phyloP scores from a whole-genome alignment of 2,113 vertebrate species.

The Scytalopus superciliaris region DNA sequence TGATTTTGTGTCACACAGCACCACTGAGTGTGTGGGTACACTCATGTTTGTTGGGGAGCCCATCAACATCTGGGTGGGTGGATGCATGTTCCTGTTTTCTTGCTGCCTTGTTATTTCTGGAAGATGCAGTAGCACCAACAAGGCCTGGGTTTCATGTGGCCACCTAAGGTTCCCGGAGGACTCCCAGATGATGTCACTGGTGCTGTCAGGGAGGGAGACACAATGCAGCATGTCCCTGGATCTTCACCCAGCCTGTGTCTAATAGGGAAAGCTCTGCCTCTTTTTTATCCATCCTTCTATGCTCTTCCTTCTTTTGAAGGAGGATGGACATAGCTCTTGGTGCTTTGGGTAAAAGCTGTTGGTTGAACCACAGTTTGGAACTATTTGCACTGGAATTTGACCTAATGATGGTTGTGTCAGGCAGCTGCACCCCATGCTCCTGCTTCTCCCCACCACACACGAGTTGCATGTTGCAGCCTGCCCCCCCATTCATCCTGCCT shows the following conservation, averaged over 20 bases:
- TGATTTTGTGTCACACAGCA: not conserved
- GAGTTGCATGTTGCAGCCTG: not conserved
- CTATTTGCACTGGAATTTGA: not conserved
- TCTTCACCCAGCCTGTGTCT: not conserved
- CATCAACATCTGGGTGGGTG: no score
- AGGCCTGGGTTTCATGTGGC: not conserved
- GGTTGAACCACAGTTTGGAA: not conserved
- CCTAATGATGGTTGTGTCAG: not conserved
- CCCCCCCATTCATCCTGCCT: not conserved
- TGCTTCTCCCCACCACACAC: not conserved
- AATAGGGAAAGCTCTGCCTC: not conserved
- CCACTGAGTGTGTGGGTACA: rapidly evolving
- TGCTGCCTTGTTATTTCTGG: not conserved
- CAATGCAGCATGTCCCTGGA: not conserved
- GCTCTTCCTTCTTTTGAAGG: not conserved
- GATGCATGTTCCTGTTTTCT: not conserved
- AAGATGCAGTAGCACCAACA: not conserved
- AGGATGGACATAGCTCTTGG: not conserved
- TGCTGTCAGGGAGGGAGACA: not conserved
- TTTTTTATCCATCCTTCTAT: not conserved
- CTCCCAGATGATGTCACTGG: not conserved
- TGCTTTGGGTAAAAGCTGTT: not conserved
- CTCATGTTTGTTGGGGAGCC: not conserved
- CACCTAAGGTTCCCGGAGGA: not conserved
- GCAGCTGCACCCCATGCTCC: rapidly evolving